phyloP scores from a whole-genome alignment of 2,797 vertebrate species.

The Moxostoma hubbsi region DNA sequence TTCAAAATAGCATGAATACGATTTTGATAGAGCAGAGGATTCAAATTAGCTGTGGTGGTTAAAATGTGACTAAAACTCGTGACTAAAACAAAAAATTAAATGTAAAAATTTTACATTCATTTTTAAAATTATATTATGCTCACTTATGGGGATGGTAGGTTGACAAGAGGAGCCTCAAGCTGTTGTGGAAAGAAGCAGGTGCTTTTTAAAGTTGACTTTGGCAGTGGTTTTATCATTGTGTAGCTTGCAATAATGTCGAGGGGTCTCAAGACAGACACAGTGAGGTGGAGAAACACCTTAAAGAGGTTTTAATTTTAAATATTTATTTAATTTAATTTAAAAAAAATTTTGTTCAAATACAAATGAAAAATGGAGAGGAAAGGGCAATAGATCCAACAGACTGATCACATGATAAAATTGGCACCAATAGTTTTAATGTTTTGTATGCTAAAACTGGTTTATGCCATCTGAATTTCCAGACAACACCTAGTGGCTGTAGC shows the following conservation, averaged over 20 bases:
- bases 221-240: not conserved
- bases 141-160: conserved; percentile 12
- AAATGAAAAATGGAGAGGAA: too few species aligned
- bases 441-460: too few species aligned
- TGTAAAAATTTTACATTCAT: not conserved
- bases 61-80: not conserved
- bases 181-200: not conserved
- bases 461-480: too few species aligned
- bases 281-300: not conserved
- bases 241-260: not conserved
- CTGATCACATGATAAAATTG: too few species aligned
- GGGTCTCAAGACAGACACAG: conserved; percentile 1
- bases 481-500: too few species aligned
- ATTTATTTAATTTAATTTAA: not conserved
- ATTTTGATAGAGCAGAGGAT: not conserved
- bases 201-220: conserved; percentile 20
- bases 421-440: too few species aligned
- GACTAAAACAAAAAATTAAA: not conserved
- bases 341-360: too few species aligned
- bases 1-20: not conserved
- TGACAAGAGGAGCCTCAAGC: conserved; percentile 17
- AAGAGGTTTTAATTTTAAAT: not conserved
- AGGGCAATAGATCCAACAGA: too few species aligned
- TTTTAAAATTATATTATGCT: not conserved
- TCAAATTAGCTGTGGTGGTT: not conserved